These are phyloP conservation scores for Cheilosia urbana DNA, from an alignment of 2,888 invertebrate genomes.

Conservation along the genomic window DNA sequence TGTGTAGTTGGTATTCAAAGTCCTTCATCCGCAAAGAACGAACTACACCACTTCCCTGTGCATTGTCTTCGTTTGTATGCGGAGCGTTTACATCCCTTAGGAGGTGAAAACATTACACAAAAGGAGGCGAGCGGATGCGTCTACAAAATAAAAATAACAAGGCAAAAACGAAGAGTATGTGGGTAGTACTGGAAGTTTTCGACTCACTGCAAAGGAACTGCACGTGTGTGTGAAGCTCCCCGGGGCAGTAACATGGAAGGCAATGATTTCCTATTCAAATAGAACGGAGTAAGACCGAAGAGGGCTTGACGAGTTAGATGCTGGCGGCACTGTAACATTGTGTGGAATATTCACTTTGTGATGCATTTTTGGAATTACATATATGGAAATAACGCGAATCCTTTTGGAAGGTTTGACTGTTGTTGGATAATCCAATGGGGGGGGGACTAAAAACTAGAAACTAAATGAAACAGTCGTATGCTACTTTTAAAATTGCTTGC, in stretches of 20 bases:
- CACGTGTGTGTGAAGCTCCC: conserved; percentile 8
- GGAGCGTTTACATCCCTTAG: conserved; percentile 53
- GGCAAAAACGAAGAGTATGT: background rate
- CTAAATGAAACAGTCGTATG: too few relatives aligned
- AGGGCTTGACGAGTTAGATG: background rate
- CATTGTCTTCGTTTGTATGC: conserved; percentile 49
- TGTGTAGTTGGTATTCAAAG: conserved; percentile 21
- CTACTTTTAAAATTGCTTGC: too few relatives aligned
- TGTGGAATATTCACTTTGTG: background rate
- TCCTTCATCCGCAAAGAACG: conserved; percentile 4
- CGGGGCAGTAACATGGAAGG: conserved; percentile 38
- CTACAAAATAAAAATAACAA: background rate
- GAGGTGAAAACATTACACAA: conserved; percentile 39
- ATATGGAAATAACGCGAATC: background rate
- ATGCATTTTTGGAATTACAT: conserved; percentile 11
- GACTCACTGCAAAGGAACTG: conserved; percentile 2
- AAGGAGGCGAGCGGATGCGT: background rate
- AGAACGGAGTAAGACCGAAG: conserved; percentile 13
- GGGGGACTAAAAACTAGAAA: too few relatives aligned
- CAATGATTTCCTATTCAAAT: conserved; percentile 52
- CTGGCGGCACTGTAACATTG: background rate
- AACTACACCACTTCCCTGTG: conserved; percentile 28
- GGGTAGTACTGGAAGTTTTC: conserved; percentile 13
- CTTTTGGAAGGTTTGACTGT: background rate
- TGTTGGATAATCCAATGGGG: background rate